Conservation (phyloP, 1,140 invertebrate species). For the Micrasema minimum region DNA sequence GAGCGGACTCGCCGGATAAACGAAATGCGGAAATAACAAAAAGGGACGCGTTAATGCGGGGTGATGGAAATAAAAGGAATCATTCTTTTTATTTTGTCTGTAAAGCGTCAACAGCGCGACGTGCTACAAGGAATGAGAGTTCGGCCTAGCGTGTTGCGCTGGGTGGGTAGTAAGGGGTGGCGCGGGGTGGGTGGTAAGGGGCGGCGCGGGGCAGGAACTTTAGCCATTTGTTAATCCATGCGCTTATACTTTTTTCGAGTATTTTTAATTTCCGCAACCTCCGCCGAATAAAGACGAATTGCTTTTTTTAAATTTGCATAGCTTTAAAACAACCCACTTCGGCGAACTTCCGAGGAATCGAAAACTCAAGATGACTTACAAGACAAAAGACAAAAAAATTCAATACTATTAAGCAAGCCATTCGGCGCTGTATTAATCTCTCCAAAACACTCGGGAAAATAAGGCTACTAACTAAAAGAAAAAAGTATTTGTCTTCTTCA, state of each 20-base stretch:
- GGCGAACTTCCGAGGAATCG: too few relatives aligned
- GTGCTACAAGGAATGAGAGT: neutral
- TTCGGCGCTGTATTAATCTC: too few relatives aligned
- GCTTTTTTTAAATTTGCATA: neutral
- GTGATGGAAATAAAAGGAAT: constrained; percentile 7
- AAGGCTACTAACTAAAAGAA: too few relatives aligned
- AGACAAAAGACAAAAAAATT: too few relatives aligned
- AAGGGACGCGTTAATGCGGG: constrained; percentile 15
- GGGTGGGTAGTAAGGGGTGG: neutral
- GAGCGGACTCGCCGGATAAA: constrained; percentile 8
- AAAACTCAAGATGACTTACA: too few relatives aligned
- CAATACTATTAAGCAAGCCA: too few relatives aligned
- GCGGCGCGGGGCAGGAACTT: too few relatives aligned
- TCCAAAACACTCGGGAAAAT: too few relatives aligned
- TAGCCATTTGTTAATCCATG: neutral
- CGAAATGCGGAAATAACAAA: constrained; percentile 4
- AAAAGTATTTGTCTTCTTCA: too few relatives aligned
- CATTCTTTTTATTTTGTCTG: constrained; percentile 6
- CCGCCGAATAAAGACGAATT: constrained; percentile 6
- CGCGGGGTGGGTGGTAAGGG: too few relatives aligned
- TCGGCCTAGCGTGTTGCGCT: neutral
- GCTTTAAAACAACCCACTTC: too few relatives aligned
- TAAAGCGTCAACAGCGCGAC: constrained; percentile 11
- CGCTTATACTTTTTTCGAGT: neutral
- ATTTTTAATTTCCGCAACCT: constrained; percentile 7